phyloP scores from a whole-genome alignment of 2,113 vertebrate genomes.

The Bos javanicus region DNA sequence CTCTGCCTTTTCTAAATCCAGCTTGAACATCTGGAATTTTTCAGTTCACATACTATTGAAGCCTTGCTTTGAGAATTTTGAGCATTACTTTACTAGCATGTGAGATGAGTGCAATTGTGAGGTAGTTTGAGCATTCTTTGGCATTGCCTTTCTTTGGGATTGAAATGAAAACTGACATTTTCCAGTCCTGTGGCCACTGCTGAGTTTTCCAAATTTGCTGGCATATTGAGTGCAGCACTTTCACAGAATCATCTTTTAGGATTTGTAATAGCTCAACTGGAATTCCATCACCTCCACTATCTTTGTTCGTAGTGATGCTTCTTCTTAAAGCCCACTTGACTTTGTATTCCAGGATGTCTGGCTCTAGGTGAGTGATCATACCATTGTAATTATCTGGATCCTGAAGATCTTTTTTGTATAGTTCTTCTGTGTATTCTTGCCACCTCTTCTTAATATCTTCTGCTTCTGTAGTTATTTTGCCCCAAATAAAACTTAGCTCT shows the following conservation, averaged over 20 bases:
- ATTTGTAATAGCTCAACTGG: neutral
- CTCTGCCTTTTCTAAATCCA: neutral
- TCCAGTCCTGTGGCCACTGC: neutral
- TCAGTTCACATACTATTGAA: fast-evolving
- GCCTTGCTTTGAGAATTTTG: neutral
- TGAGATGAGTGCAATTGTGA: neutral
- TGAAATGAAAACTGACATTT: neutral
- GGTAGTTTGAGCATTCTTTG: neutral
- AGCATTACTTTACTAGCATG: neutral
- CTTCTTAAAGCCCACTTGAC: neutral
- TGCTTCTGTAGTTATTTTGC: neutral
- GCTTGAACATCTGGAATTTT: neutral
- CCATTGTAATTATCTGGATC: neutral
- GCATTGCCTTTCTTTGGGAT: neutral
- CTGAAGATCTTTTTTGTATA: neutral
- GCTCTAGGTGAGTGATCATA: neutral
- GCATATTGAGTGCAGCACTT: neutral
- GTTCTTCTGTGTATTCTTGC: neutral
- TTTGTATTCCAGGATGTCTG: neutral
- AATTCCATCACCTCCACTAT: neutral
- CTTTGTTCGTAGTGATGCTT: neutral
- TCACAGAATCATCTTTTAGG: neutral
- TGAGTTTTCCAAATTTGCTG: neutral
- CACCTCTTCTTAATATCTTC: neutral
- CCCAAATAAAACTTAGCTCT: neutral